phyloP scores from a whole-genome alignment of 2,888 invertebrate species.

The Steinernema scapterisci region DNA sequence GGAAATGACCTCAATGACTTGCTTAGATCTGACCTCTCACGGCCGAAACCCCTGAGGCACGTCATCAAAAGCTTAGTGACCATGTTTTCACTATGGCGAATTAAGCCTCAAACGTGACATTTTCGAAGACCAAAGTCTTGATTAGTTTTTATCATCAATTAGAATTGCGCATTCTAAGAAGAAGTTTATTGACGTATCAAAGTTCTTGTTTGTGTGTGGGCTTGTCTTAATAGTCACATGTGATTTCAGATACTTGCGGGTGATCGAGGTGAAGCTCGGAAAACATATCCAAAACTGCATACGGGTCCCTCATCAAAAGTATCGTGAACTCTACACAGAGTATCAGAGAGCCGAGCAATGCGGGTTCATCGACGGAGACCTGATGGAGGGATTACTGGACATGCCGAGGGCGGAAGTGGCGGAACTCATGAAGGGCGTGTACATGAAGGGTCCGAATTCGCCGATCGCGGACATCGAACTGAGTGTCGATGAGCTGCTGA shows the following conservation, averaged over 20 bases:
- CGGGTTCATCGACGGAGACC: conserved; percentile 96
- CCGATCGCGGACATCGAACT: not conserved
- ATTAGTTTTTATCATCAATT: not conserved
- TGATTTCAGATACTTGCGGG: conserved; percentile 52
- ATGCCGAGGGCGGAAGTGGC: conserved; percentile 85
- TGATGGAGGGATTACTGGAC: conserved; percentile 94
- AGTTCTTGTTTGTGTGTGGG: not conserved
- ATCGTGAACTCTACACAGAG: conserved; percentile 76
- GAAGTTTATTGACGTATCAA: not conserved
- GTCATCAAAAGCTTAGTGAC: not conserved
- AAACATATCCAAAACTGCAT: conserved; percentile 53
- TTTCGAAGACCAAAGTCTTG: not conserved
- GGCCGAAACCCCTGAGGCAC: not conserved
- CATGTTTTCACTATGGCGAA: conserved; percentile 34
- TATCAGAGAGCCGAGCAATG: conserved; percentile 85
- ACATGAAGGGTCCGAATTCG: conserved; percentile 12
- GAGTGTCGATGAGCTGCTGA: conserved; percentile 40
- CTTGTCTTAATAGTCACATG: not conserved
- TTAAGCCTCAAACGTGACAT: not conserved
- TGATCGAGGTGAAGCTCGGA: conserved; percentile 76
- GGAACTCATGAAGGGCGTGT: conserved; percentile 82
- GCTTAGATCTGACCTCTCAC: not conserved
- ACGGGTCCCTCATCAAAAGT: conserved; percentile 78
- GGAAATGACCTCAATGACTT: too few species aligned
- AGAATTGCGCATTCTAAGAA: not conserved